Percentiles rank a stretch among this genome's conserved stretches.
These are phyloP conservation scores for Dicranocentrus wangi DNA, from an alignment of 2,888 invertebrate genomes.

Conservation along the genomic window DNA sequence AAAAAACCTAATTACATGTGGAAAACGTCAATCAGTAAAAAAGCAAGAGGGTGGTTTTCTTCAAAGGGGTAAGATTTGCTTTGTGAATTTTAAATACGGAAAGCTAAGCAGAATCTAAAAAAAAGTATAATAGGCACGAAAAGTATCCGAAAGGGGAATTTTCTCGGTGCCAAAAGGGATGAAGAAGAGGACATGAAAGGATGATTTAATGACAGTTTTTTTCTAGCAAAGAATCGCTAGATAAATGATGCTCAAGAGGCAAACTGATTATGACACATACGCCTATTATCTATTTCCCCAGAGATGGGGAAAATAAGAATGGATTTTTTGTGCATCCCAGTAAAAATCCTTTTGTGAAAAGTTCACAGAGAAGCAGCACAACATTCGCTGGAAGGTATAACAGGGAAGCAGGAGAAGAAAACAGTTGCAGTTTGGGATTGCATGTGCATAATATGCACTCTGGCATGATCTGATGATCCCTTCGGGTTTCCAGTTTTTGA, in stretches of 20 bases:
- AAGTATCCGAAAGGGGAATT: background rate
- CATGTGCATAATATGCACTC: background rate
- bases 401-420: background rate
- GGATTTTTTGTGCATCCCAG: background rate
- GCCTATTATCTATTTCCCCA: constrained; percentile 12
- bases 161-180: background rate
- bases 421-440: background rate
- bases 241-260: constrained; percentile 33
- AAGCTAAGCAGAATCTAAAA: too few species aligned
- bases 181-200: background rate
- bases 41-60: too few species aligned
- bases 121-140: background rate
- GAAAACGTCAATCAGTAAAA: constrained; percentile 27
- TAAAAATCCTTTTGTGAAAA: too few species aligned
- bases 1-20: constrained; percentile 12
- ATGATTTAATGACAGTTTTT: constrained; percentile 38
- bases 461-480: constrained; percentile 29
- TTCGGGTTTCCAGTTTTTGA: constrained; percentile 46
- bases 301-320: constrained; percentile 7
- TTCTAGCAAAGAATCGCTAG: constrained; percentile 23
- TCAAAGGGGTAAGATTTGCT: too few species aligned
- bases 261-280: constrained; percentile 54
- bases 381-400: background rate
- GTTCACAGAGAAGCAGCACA: too few species aligned
- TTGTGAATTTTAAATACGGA: too few species aligned